phyloP scores from a whole-genome alignment of 2,113 vertebrate species.

The Gnathonemus longibarbis region DNA sequence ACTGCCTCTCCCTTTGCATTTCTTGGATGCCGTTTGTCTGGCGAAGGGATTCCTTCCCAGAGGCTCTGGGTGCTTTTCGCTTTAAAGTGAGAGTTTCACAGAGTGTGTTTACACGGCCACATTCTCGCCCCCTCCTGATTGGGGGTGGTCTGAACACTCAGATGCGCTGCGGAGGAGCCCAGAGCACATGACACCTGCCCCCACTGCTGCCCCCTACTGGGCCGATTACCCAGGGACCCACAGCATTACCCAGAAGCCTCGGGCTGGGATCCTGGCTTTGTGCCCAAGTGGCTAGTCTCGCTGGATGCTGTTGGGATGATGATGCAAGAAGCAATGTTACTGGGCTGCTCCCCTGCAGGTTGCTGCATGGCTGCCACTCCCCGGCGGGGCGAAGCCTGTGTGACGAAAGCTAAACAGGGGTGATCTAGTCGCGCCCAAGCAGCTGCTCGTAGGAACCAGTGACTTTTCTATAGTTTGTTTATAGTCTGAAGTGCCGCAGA shows the following conservation, averaged over 20 bases:
- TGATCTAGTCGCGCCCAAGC: neutral
- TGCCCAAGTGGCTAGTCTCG: neutral
- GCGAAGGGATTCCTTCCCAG: neutral
- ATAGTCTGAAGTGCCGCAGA: neutral
- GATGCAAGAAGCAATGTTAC: neutral
- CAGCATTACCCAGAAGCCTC: neutral
- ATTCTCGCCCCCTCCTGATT: neutral
- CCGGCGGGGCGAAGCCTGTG: neutral
- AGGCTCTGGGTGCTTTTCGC: neutral
- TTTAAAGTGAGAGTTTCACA: neutral
- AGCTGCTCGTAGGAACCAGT: neutral
- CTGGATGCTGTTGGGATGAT: neutral
- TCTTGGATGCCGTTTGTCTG: neutral
- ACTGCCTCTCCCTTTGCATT: neutral
- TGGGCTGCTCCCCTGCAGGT: neutral
- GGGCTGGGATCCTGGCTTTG: neutral
- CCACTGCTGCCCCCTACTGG: neutral
- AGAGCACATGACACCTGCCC: neutral
- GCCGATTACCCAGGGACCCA: neutral
- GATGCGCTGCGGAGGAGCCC: neutral
- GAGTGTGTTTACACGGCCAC: neutral
- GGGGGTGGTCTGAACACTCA: neutral
- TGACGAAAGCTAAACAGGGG: neutral
- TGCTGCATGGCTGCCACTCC: neutral
- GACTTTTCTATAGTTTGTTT: neutral